A percentile compares a stretch with the other conserved stretches of the same genome.
Evolutionary conservation across 2,888 invertebrate species (phyloP).

Genomic region (Scotopteryx bipunctaria): DNA sequence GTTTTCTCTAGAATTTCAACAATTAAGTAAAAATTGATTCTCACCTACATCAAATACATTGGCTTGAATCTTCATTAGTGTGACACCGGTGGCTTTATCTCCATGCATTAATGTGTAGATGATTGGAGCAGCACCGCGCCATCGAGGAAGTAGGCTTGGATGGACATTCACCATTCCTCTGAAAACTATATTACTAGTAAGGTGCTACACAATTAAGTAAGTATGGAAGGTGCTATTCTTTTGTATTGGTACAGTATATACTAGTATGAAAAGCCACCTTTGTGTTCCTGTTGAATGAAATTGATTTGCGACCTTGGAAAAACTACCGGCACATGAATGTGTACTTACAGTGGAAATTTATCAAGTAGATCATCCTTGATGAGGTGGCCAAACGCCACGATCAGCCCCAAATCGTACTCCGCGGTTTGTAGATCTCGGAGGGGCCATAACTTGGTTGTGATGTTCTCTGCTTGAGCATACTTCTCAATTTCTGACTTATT

Average conservation of each 20-base stretch:
- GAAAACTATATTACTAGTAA: conserved; percentile 35
- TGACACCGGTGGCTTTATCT: conserved; percentile 91
- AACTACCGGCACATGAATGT: too few species aligned
- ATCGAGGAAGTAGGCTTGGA: conserved; percentile 94
- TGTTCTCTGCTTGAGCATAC: conserved; percentile 85
- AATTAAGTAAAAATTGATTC: conserved; percentile 37
- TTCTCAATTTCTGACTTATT: conserved; percentile 85
- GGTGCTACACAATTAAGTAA: too few species aligned
- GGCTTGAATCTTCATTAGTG: conserved; percentile 93
- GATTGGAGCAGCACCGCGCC: conserved; percentile 97
- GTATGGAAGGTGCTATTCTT: too few species aligned
- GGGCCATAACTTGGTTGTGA: conserved; percentile 88
- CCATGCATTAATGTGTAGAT: conserved; percentile 93
- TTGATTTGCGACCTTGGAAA: too few species aligned
- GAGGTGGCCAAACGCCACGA: conserved; percentile 96
- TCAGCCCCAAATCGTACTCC: conserved; percentile 92
- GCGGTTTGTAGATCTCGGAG: conserved; percentile 60
- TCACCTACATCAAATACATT: conserved; percentile 91
- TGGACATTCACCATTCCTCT: conserved; percentile 97
- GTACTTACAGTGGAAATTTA: conserved; percentile 91
- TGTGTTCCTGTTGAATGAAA: too few species aligned
- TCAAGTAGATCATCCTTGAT: conserved; percentile 90
- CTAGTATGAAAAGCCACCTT: too few species aligned
- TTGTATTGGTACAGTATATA: too few species aligned
- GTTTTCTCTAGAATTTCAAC: too few species aligned